Evolutionary conservation across 1,140 invertebrate species (phyloP).

Genomic region (Lepidurus couesii): DNA sequence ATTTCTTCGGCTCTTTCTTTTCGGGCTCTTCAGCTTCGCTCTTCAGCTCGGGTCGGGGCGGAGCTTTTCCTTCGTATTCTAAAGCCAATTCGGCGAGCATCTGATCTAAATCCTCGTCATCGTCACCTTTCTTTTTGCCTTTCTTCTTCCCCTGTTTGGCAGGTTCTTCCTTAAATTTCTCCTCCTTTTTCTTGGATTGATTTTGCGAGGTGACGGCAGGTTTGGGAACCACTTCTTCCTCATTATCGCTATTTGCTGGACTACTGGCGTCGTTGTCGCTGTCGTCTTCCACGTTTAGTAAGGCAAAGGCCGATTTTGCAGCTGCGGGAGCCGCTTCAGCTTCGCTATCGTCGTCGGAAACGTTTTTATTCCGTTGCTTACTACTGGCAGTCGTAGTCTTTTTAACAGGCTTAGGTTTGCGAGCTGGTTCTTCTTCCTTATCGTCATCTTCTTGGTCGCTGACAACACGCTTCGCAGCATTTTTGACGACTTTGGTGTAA

Average conservation of each 20-base stretch:
- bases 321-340: background rate
- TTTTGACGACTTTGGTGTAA: background rate
- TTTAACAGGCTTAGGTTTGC: background rate
- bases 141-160: conserved; percentile 31
- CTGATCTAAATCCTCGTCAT: conserved; percentile 45
- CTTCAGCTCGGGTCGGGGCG: conserved; percentile 29
- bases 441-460: background rate
- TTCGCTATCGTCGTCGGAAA: background rate
- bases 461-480: background rate
- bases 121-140: conserved; percentile 38
- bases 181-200: conserved; percentile 10
- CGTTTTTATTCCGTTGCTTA: background rate
- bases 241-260: background rate
- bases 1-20: conserved; percentile 36
- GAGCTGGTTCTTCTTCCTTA: background rate
- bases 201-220: conserved; percentile 13
- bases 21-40: conserved; percentile 37
- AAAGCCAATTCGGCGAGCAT: conserved; percentile 44
- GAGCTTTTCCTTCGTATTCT: conserved; percentile 37
- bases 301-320: conserved; percentile 23
- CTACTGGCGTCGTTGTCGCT: background rate
- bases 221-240: conserved; percentile 12
- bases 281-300: conserved; percentile 23
- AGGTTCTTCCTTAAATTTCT: conserved; percentile 23
- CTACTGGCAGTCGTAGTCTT: background rate